A percentile compares a stretch with the other conserved stretches of the same genome.
Evolutionary conservation across 2,888 invertebrate species (phyloP).

Genomic region (Dusona sp.): DNA sequence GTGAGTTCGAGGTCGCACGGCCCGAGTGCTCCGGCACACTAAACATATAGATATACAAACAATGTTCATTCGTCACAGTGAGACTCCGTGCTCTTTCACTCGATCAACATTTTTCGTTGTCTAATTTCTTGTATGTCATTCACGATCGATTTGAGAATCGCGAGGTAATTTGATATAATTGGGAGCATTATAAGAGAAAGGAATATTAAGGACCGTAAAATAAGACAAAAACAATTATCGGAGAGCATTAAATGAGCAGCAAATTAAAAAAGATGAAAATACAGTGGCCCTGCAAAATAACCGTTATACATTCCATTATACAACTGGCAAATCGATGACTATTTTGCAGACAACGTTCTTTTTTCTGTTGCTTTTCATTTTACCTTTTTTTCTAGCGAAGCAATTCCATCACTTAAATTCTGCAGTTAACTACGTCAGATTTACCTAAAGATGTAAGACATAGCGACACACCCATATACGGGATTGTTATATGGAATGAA

Average conservation of each 20-base stretch:
- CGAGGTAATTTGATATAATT: not conserved
- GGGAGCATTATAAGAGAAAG: not conserved
- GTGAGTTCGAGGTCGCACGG: constrained; percentile 62
- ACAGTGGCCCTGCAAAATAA: not conserved
- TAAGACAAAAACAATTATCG: not conserved
- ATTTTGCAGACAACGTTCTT: not conserved
- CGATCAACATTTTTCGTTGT: constrained; percentile 35
- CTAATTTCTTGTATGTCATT: constrained; percentile 5
- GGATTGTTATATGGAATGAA: constrained; percentile 7
- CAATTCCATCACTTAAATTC: not conserved
- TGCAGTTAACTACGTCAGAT: not conserved
- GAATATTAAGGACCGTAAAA: not conserved
- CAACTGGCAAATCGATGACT: not conserved
- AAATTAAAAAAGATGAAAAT: not conserved
- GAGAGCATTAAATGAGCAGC: not conserved
- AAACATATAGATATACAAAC: constrained; percentile 20
- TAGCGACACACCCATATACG: constrained; percentile 25
- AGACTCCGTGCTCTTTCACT: constrained; percentile 15
- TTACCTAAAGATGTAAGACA: constrained; percentile 5
- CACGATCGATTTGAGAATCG: not conserved
- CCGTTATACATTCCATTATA: not conserved
- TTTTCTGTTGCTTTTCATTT: not conserved
- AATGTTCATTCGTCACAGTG: constrained; percentile 26
- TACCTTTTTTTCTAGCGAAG: not conserved
- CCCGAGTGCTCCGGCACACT: constrained; percentile 43